These are phyloP conservation scores for Yponomeuta evonymella DNA, from an alignment of 2,888 invertebrate species.

Conservation along the genomic window DNA sequence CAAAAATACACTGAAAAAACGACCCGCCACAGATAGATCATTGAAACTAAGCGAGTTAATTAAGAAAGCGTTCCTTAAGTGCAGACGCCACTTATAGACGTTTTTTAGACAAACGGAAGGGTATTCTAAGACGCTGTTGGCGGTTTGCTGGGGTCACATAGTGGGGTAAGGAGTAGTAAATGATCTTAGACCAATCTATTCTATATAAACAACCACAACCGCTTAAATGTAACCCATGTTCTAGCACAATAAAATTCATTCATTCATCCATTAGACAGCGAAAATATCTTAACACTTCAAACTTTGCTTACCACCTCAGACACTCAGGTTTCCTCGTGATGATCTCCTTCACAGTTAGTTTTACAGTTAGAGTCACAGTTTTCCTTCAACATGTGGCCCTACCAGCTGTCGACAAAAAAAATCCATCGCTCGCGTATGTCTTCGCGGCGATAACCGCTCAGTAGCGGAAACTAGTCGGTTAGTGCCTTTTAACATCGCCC, in stretches of 20 bases:
- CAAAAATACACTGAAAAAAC: background rate
- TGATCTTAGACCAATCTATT: no score
- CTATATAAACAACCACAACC: no score
- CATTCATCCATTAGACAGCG: no score
- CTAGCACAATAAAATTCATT: no score
- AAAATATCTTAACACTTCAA: no score
- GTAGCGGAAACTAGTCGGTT: conserved; percentile 62
- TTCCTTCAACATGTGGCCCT: conserved; percentile 18
- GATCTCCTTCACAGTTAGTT: no score
- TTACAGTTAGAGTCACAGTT: no score
- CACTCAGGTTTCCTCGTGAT: no score
- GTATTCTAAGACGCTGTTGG: conserved; percentile 55
- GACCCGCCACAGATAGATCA: background rate
- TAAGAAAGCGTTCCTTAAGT: conserved; percentile 7
- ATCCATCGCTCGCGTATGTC: conserved; percentile 18
- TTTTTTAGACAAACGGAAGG: conserved; percentile 50
- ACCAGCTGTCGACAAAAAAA: conserved; percentile 11
- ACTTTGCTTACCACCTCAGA: no score
- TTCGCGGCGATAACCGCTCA: conserved; percentile 14
- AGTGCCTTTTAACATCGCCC: conserved; percentile 43
- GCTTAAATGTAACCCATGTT: no score
- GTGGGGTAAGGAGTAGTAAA: no score
- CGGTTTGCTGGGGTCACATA: conserved; percentile 27
- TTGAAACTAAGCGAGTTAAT: background rate
- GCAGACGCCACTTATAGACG: conserved; percentile 39